A percentile compares a stretch with the other conserved stretches of the same genome.
Evolutionary conservation across 2,888 invertebrate genomes (phyloP).

Genomic region (Archips xylosteana): DNA sequence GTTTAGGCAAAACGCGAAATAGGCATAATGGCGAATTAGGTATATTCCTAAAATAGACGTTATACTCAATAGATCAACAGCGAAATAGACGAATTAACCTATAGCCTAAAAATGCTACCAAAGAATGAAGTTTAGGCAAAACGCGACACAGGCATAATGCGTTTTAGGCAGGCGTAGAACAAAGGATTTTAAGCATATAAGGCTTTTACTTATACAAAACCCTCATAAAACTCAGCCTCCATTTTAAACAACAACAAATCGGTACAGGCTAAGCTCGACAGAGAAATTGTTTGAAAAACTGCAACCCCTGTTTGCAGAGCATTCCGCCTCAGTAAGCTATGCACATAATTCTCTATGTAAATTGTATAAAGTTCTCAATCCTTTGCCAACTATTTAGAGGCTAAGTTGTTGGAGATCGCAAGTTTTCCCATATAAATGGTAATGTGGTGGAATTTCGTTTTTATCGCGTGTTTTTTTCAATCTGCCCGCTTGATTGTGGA

Average conservation of each 20-base stretch:
- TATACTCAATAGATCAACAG: too few relatives aligned
- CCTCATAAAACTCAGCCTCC: conserved; percentile 8
- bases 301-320: conserved; percentile 30
- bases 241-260: conserved; percentile 33
- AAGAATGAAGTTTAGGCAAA: too few relatives aligned
- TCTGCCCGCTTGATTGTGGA: conserved; percentile 36
- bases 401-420: conserved; percentile 61
- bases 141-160: too few relatives aligned
- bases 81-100: too few relatives aligned
- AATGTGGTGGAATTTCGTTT: conserved; percentile 60
- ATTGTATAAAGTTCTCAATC: conserved; percentile 58
- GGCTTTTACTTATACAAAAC: neutral
- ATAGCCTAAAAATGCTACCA: too few relatives aligned
- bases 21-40: too few relatives aligned
- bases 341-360: conserved; percentile 47
- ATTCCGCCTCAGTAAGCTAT: conserved; percentile 40
- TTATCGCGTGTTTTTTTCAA: conserved; percentile 48
- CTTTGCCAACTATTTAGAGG: conserved; percentile 61
- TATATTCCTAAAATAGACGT: too few relatives aligned
- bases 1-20: too few relatives aligned
- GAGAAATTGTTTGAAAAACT: conserved; percentile 38
- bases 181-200: neutral
- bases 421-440: conserved; percentile 79
- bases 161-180: too few relatives aligned
- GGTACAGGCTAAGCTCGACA: conserved; percentile 28